Evolutionary conservation across 2,888 invertebrate genomes (phyloP).

Genomic region (Hybos culiciformis): DNA sequence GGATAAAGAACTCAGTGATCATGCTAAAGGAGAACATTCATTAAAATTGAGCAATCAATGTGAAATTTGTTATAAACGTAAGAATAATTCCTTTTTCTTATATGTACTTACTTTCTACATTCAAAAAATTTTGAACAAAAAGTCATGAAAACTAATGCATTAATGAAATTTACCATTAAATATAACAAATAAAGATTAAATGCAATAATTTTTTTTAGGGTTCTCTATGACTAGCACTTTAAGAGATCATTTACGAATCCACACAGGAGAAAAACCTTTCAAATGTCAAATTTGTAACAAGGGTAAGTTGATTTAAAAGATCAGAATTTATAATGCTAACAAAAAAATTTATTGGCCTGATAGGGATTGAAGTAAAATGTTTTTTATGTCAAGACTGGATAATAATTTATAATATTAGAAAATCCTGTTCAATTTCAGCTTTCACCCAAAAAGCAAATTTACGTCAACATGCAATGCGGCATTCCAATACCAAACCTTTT

Average conservation of each 20-base stretch:
- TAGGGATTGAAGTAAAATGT: no score
- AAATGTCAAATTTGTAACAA: slow-evolving; percentile 40
- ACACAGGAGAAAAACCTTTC: slow-evolving; percentile 46
- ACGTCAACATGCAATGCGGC: slow-evolving; percentile 43
- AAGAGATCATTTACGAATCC: slow-evolving; percentile 42
- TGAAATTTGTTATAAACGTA: slow-evolving; percentile 35
- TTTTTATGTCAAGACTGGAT: no score
- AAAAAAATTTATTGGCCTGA: no score
- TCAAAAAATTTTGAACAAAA: no score
- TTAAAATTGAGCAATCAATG: slow-evolving; percentile 41
- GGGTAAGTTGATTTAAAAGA: no score
- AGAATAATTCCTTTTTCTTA: slow-evolving; percentile 14
- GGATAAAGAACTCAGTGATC: slow-evolving; percentile 36
- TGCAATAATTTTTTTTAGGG: slow-evolving; percentile 18
- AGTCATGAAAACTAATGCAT: not conserved
- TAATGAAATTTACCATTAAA: not conserved
- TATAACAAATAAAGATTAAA: not conserved
- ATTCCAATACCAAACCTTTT: slow-evolving; percentile 38
- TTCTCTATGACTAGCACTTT: slow-evolving; percentile 43
- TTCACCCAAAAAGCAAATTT: slow-evolving; percentile 48
- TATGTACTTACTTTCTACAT: no score
- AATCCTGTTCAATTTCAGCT: slow-evolving; percentile 41
- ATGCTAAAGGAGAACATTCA: slow-evolving; percentile 37
- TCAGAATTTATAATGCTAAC: no score
- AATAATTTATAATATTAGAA: no score